Conservation (phyloP, 2,888 invertebrate species). For the Drosophila hamatofila region DNA sequence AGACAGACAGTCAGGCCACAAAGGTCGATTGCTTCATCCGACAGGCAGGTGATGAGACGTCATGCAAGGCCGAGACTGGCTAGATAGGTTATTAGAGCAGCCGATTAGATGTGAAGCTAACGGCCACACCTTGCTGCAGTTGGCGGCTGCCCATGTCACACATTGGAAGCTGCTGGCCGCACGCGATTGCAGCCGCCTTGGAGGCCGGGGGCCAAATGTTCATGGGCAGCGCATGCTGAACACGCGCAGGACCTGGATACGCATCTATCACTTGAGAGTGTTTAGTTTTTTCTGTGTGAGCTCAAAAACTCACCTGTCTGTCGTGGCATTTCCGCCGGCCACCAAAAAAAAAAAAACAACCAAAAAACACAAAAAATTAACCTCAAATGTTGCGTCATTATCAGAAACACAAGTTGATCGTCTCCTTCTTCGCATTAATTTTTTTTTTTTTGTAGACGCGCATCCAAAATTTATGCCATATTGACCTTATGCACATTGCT, state of each 20-base stretch:
- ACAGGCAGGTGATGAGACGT: slow-evolving; percentile 76
- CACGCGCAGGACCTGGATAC: slow-evolving; percentile 70
- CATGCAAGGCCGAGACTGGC: slow-evolving; percentile 60
- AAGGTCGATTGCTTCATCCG: slow-evolving; percentile 81
- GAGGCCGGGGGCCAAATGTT: slow-evolving; percentile 58
- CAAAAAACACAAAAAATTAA: slow-evolving; percentile 7
- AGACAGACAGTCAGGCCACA: slow-evolving; percentile 21
- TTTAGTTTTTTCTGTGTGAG: slow-evolving; percentile 1
- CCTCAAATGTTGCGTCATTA: slow-evolving; percentile 80
- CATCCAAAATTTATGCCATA: slow-evolving; percentile 78
- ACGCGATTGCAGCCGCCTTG: slow-evolving; percentile 49
- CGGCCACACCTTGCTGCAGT: slow-evolving; percentile 39
- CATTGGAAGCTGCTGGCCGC: slow-evolving; percentile 37
- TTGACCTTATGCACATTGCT: slow-evolving; percentile 76
- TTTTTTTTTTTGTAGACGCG: slow-evolving; percentile 11
- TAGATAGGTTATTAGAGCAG: slow-evolving; percentile 76
- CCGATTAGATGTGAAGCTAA: slow-evolving; percentile 24
- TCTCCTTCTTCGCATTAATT: slow-evolving; percentile 7
- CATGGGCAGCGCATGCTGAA: slow-evolving; percentile 62
- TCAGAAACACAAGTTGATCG: slow-evolving; percentile 43
- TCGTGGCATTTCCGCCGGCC: slow-evolving; percentile 71
- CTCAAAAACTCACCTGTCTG: slow-evolving; percentile 73
- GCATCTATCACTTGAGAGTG: slow-evolving; percentile 38
- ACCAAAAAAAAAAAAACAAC: slow-evolving; percentile 28
- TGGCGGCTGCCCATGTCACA: slow-evolving; percentile 41